Evolutionary conservation across 2,113 vertebrate genomes (phyloP), one percentile per base, ranked within the genome.

Genomic region (Circaetus cinerascens): DNA sequence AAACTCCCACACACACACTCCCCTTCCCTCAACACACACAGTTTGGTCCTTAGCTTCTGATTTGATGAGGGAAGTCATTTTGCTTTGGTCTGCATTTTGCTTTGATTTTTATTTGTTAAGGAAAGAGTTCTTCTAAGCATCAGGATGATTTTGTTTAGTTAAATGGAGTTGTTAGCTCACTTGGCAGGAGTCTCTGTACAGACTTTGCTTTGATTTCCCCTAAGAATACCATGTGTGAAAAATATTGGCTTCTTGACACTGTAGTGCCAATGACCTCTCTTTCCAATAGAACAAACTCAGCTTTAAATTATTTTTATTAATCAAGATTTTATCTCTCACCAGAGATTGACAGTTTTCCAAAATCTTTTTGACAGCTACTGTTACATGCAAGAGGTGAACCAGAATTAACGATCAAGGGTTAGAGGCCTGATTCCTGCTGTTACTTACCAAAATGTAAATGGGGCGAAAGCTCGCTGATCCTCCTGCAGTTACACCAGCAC

Each of bases 291-390:
- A 95, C 85, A 97, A 97, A 91, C 89, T 93, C 63, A 88, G 83
- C 95, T 98, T 97, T 76, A 96, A 96, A 93, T 92, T 97, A 97
- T 97, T 98, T 97, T 96, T 93, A 94, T 96, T 98, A 97, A 98
- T 97, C 96, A 95, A 97, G 93, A 97, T 97, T 97, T 98, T 98
- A 93, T 97, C 96, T 97, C 90, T 82, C 94, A 86, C 82, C 57
- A 41, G 48, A 38, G 96, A 96, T 45, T 96, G 97, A 97, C 97
- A 91, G 86, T 81, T 97, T 93, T 96, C 97, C 86, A 95, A 97
- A 96, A 91, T 83, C 94, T 93, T 94, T 95, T 95, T 98, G 97
- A 97, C 97, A 98, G 92, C 90, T 93, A 32, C 82, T 77, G 75
- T 86, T 97, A 66, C 90, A 90, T 93, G 95, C 82, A 72, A 88